Conservation (phyloP, 2,113 vertebrate genomes). For the Cephalopholis sonnerati region DNA sequence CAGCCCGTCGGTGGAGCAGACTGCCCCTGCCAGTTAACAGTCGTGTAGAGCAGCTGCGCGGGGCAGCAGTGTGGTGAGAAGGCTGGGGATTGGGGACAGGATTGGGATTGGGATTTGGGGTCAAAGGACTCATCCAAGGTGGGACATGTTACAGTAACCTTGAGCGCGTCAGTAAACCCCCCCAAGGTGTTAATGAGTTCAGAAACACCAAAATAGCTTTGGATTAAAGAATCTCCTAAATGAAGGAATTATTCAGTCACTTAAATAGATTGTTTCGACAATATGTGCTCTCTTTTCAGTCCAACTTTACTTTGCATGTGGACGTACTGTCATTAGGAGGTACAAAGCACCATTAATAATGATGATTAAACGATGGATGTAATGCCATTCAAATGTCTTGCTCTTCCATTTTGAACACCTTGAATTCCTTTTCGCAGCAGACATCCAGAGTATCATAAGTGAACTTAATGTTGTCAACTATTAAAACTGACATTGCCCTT, state of each 20-base stretch:
- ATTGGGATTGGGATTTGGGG: slow-evolving; percentile 75
- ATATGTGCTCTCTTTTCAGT: slow-evolving; percentile 68
- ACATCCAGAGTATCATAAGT: slow-evolving; percentile 56
- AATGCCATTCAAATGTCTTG: slow-evolving; percentile 58
- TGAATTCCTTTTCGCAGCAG: slow-evolving; percentile 52
- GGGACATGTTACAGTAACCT: slow-evolving; percentile 76
- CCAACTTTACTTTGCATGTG: slow-evolving; percentile 69
- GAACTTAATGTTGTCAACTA: slow-evolving; percentile 63
- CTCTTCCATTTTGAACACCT: slow-evolving; percentile 50
- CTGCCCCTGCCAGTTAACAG: slow-evolving; percentile 86
- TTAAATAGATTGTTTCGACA: slow-evolving; percentile 66
- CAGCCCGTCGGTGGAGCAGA: slow-evolving; percentile 77
- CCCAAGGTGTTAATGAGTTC: slow-evolving; percentile 74
- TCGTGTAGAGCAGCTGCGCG: slow-evolving; percentile 83
- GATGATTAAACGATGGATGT: slow-evolving; percentile 64
- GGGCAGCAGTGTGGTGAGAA: slow-evolving; percentile 74
- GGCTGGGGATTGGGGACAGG: slow-evolving; percentile 68
- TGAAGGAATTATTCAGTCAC: slow-evolving; percentile 69
- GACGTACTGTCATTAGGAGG: slow-evolving; percentile 66
- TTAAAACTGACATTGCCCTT: slow-evolving; percentile 67
- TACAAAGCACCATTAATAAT: slow-evolving; percentile 78
- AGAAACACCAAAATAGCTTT: slow-evolving; percentile 77
- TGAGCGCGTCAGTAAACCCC: slow-evolving; percentile 63
- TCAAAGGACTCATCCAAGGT: slow-evolving; percentile 76
- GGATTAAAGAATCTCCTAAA: slow-evolving; percentile 73